Base-by-base conservation (phyloP, 1,140 invertebrate species). In the Trichogramma pretiosum region DNA sequence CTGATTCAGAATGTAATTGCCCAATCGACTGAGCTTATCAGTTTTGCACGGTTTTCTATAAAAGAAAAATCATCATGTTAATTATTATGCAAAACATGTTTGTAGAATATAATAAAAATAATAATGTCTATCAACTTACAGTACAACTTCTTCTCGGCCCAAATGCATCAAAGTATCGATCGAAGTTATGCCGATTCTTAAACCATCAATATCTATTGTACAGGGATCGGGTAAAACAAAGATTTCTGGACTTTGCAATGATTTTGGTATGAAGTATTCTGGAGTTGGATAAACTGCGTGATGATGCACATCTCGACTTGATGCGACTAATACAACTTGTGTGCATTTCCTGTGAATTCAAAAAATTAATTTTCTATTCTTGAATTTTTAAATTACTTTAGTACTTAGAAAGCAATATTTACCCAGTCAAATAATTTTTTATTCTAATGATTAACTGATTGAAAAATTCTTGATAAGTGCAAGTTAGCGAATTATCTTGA, bases 81-180 rank as follows among this genome's bases (percentile, higher is more conserved):
- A 34, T 17, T 33, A 52, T 46, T 58, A 42, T 44, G 17, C 17
- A 39, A 48, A 45, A 33, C 18, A 30, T 5, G n/a, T n/a, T n/a
- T n/a, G n/a, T 30, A 23, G 19, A 32, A 28, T 44, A 30, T 14
- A 40, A 10, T 40, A 41, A 19, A 3, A 24, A 42, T n/a, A n/a
- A n/a, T 18, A 22, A 8, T 36, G 26, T 37, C n/a, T 42, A 28
- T 21, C 36, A 39, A 62, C 80, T 81, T 75, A 89, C 86, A 72
- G 62, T 10, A 77, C 75, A 54, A 91, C 77, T 74, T 93, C 89
- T 58, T 87, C 77, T 52, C 80, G 80, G 21, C 82, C 77, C 10
- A 93, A 61, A 62, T 92, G 85, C 70, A 87, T 82, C 1, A 93
- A 61, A 35, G 86, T 72, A 67, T 96, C 92, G 0, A 83, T 82